phyloP scores from a whole-genome alignment of 2,797 vertebrate species.

The Ctenosaura bakeri region DNA sequence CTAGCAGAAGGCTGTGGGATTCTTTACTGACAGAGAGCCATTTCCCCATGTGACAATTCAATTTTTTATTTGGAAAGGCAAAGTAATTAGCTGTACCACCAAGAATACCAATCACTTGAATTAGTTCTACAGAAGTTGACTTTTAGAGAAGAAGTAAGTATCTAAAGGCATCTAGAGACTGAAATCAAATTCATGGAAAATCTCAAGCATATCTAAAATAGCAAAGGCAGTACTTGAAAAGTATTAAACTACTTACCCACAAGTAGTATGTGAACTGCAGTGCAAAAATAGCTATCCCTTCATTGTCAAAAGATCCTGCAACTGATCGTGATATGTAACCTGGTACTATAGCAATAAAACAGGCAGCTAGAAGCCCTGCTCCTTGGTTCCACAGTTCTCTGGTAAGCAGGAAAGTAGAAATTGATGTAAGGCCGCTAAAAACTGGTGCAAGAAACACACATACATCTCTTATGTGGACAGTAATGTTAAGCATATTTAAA shows the following conservation, averaged over 20 bases:
- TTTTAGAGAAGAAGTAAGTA: constrained; percentile 32
- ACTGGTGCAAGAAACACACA: constrained; percentile 97
- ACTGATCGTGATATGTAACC: constrained; percentile 98
- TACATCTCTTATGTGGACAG: constrained; percentile 97
- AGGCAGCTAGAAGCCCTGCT: constrained; percentile 95
- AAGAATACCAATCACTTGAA: not conserved
- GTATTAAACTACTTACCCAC: constrained; percentile 88
- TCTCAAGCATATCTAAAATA: constrained; percentile 23
- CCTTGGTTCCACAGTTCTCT: constrained; percentile 98
- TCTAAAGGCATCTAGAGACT: constrained; percentile 38
- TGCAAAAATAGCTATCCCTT: constrained; percentile 99
- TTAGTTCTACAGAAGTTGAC: not conserved
- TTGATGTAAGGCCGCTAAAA: constrained; percentile 97
- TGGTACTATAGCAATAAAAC: constrained; percentile 98
- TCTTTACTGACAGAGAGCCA: not conserved
- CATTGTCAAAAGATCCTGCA: constrained; percentile 97
- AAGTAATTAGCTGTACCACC: constrained; percentile 13
- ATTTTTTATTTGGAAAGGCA: not conserved
- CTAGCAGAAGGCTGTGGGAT: not conserved
- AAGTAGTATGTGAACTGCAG: constrained; percentile 99
- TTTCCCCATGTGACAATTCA: constrained; percentile 23
- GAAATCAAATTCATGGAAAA: constrained; percentile 37
- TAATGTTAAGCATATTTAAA: constrained; percentile 96
- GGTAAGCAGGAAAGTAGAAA: constrained; percentile 97
- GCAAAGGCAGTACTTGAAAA: constrained; percentile 56